Evolutionary conservation across 1,140 invertebrate genomes (phyloP), one percentile per base, ranked within the genome.

Genomic region (Eurosta solidaginis): DNA sequence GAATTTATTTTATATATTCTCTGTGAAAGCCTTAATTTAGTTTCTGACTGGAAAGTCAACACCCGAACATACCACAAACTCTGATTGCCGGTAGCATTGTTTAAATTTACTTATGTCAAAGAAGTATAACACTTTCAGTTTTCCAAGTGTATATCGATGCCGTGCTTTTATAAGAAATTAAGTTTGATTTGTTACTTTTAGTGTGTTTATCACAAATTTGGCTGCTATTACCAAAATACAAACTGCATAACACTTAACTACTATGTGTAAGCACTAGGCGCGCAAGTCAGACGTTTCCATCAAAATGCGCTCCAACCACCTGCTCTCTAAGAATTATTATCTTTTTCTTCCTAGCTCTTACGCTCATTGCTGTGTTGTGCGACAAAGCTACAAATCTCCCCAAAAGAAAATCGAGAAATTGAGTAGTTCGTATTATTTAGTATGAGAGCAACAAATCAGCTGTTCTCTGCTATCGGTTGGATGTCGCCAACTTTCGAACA

Each of bases 401-500:
- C 36, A 2, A 40, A 33, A 68, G 59, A 22, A 9, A 42, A 0
- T 3, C 27, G 2, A 27, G 33, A 17, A 9, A 29, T 14, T 7
- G n/a, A 20, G 6, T 17, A 63, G 33, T 7, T 17, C 0, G 27
- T 29, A 40, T 9, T 2, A 12, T 2, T 2, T n/a, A 9, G 5
- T n/a, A n/a, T 10, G 33, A n/a, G 3, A 5, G 27, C 6, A 17
- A 22, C 27, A n/a, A 20, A 10, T 40, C 33, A 27, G 59, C 33
- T 68, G 33, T 68, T 1, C 20, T 52, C 49, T n/a, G 49, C 22
- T 52, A 17, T 25, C 49, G 59, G 59, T 33, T 40, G 59, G 59
- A 33, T 68, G 59, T 68, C 59, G 33, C n/a, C 36, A 68, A 68
- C 59, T 68, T 68, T 68, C 59, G 59, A 68, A 68, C 59, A 68